phyloP scores from a whole-genome alignment of 2,113 vertebrate genomes.

The Phyllopteryx taeniolatus region DNA sequence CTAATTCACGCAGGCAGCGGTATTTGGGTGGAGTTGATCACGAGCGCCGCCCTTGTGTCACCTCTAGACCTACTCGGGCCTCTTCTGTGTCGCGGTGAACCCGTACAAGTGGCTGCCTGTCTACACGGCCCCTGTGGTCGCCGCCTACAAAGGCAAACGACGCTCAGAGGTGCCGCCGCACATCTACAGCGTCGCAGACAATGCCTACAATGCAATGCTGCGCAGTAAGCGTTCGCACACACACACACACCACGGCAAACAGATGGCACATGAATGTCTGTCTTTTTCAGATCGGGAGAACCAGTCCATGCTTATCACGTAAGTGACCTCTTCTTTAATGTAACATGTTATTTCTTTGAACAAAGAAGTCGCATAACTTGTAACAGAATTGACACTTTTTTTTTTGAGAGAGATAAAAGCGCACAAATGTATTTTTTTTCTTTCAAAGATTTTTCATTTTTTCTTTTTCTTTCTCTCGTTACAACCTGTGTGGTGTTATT shows the following conservation, averaged over 20 bases:
- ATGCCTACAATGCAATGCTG: conserved; percentile 92
- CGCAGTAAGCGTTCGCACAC: conserved; percentile 76
- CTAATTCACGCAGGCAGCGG: too few relatives aligned
- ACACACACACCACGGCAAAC: neutral
- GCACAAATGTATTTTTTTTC: neutral
- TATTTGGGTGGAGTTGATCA: neutral
- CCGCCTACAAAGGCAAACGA: conserved; percentile 88
- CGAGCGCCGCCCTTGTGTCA: conserved; percentile 5
- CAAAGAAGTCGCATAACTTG: conserved; percentile 2
- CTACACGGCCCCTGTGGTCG: conserved; percentile 83
- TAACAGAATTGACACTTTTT: neutral
- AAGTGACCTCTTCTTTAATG: conserved; percentile 61
- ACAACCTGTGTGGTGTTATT: conserved; percentile 15
- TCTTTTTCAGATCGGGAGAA: conserved; percentile 86
- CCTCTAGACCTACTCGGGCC: conserved; percentile 87
- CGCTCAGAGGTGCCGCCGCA: conserved; percentile 84
- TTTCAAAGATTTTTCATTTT: conserved; percentile 10
- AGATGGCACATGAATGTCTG: neutral
- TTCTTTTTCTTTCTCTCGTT: conserved; percentile 11
- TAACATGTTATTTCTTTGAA: neutral
- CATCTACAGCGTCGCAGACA: conserved; percentile 89
- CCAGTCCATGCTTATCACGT: conserved; percentile 98
- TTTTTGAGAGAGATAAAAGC: neutral
- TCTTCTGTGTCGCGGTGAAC: conserved; percentile 94
- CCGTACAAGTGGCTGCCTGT: conserved; percentile 95